A percentile compares a stretch with the other conserved stretches of the same genome.
Evolutionary conservation across 37 sponge, comb jelly and placozoan genomes (phyloP).

Genomic region (Haliclona indistincta): DNA sequence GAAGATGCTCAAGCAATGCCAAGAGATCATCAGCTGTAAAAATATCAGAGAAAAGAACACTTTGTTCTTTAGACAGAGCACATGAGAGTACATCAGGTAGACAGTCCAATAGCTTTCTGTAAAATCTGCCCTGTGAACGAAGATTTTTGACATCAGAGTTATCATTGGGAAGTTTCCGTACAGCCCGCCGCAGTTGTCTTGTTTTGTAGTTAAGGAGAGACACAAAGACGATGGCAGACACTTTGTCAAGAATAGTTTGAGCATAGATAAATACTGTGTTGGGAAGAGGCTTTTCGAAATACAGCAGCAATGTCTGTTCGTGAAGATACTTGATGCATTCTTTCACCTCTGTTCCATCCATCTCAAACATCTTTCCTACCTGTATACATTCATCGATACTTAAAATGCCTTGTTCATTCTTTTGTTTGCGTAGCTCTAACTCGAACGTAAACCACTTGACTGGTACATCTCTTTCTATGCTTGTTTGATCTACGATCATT

Average conservation of each 20-base stretch:
- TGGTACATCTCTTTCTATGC: neutral
- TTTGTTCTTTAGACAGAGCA: too few species aligned
- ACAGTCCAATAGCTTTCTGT: too few species aligned
- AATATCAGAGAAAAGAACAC: neutral
- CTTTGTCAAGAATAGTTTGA: neutral
- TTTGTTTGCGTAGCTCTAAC: neutral
- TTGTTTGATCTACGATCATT: neutral
- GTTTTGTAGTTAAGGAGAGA: neutral
- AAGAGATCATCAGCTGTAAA: neutral
- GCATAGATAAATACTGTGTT: neutral
- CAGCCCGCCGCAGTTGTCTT: neutral
- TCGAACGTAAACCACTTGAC: neutral
- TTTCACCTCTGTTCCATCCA: neutral
- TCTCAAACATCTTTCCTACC: neutral
- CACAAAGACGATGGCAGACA: neutral
- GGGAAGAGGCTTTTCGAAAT: neutral
- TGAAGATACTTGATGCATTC: neutral
- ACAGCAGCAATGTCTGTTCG: neutral
- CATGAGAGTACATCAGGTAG: too few species aligned
- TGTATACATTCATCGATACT: neutral
- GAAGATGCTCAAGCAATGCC: neutral
- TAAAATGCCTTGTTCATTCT: neutral
- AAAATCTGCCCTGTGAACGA: too few species aligned
- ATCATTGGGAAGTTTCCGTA: neutral
- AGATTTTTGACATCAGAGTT: too few species aligned